Evolutionary conservation across 2,888 invertebrate genomes (phyloP), one percentile per base, ranked within the genome.

Genomic region (Agrochola macilenta): DNA sequence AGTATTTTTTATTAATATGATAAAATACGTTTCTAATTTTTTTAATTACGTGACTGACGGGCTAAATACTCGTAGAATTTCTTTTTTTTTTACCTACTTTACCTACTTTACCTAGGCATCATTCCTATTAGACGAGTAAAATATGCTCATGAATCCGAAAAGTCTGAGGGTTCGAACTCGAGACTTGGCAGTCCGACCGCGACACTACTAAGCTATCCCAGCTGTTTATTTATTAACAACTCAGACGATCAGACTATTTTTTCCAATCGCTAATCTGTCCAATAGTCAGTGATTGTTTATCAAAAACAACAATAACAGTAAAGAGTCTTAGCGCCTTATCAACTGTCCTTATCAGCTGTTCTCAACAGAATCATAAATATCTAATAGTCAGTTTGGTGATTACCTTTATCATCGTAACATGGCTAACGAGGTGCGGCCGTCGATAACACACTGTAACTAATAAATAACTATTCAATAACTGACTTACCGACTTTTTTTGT

Each of bases 311-410:
- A 64, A 78, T 12, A 63, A 26, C 0, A 52, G 9, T 58, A 26
- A n/a, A 80, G 30, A 64, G 35, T 65, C 76, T 77, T 82, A 82
- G 78, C 35, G 23, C 58, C 35, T 76, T 78, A 78, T 78, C 78
- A 58, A 12, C 23, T 52, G 52, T 57, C 81, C 74, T 74, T n/a
- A 78, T 78, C 78, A 58, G 17, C 23, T 52, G 52, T 57, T 78
- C 74, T 74, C n/a, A 58, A 78, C 35, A 52, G 49, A 64, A 81
- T 54, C 61, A 43, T 64, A 43, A 64, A 43, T 72, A 49, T 46
- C 35, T 23, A 60, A 35, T 82, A 64, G 75, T 82, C 81, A 82
- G 64, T 78, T 46, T 14, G 11, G 65, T 74, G 76, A 76, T 82
- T 65, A 65, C 43, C 17, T 58, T 26, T 58, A 82, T 54, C 82